These are phyloP conservation scores for Phymanthus crucifer DNA, from an alignment of 92 coral and sea anemone genomes.

Conservation along the genomic window DNA sequence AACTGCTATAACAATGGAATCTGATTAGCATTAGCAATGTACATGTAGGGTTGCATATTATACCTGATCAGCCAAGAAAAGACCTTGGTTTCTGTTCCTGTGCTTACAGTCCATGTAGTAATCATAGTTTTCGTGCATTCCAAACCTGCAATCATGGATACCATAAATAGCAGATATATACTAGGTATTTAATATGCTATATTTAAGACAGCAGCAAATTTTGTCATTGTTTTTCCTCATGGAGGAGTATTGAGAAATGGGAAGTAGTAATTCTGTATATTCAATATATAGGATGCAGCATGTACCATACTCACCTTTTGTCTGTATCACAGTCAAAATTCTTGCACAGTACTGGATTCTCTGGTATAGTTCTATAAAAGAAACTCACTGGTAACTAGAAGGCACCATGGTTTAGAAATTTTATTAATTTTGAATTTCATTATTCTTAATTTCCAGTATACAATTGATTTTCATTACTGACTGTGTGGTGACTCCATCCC, in stretches of 20 bases:
- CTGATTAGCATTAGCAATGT: background rate
- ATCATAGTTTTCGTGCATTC: conserved; percentile 92
- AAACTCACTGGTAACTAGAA: background rate
- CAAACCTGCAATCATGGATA: conserved; percentile 62
- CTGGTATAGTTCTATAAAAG: conserved; percentile 81
- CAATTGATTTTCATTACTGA: conserved; percentile 34
- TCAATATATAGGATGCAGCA: too few species aligned
- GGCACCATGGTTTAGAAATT: background rate
- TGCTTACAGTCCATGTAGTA: conserved; percentile 86
- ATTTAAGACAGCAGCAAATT: too few species aligned
- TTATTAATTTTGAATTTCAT: background rate
- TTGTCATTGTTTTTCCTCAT: too few species aligned
- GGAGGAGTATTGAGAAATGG: too few species aligned
- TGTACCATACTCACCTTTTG: conserved; percentile 64
- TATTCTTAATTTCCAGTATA: background rate
- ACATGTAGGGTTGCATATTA: background rate
- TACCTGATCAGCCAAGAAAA: conserved; percentile 97
- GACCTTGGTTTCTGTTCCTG: conserved; percentile 82
- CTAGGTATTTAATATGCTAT: too few species aligned
- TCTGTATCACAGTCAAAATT: conserved; percentile 86
- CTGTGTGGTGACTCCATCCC: conserved; percentile 92
- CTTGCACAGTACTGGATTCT: conserved; percentile 80
- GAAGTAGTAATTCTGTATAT: too few species aligned
- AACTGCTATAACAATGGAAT: background rate
- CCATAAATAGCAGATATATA: too few species aligned